Evolutionary conservation across 2,888 invertebrate species (phyloP), one percentile per base, ranked within the genome.

Genomic region (Nomada fucata): DNA sequence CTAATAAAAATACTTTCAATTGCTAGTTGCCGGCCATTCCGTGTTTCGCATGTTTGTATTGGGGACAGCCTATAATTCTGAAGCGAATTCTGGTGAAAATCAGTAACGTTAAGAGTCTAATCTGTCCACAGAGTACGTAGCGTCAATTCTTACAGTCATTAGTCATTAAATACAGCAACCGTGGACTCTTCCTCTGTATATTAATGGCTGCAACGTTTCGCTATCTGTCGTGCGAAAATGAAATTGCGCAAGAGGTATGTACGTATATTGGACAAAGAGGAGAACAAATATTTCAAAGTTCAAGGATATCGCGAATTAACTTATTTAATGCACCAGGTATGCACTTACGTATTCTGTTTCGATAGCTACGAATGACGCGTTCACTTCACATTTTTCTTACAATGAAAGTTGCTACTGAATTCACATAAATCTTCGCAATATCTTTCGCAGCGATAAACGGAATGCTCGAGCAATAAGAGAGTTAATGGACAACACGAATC

Each of bases 141-240:
- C 20, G 18, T 44, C 18, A 57, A 20, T 55, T 29, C 10, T n/a
- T 57, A n/a, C 15, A 10, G 29, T 65, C 3, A n/a, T 9, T 55
- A 11, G 2, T n/a, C 67, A 73, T 73, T 50, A 50, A 74, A 57
- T 13, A 11, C 20, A 5, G 47, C 20, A 59, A 67, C 18, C 20
- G 20, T 50, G 57, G 67, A 57, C 23, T 59, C 57, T 47, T 59
- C 55, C 18, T 11, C 23, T 44, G 23, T 29, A 36, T 13, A n/a
- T 15, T 11, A 55, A 47, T 44, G 13, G 53, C 29, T 36, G 65
- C 23, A 57, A 55, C 47, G 47, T 1, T n/a, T 67, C 20, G 50
- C 57, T 65, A 67, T 67, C 47, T 23, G 47, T 23, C 23, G 18
- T 29, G 18, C 11, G 18, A 50, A 18, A 65, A 23, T 57, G 47